These are phyloP conservation scores for Zoanthus gigantus DNA, from an alignment of 92 coral and sea anemone species.

Conservation along the genomic window DNA sequence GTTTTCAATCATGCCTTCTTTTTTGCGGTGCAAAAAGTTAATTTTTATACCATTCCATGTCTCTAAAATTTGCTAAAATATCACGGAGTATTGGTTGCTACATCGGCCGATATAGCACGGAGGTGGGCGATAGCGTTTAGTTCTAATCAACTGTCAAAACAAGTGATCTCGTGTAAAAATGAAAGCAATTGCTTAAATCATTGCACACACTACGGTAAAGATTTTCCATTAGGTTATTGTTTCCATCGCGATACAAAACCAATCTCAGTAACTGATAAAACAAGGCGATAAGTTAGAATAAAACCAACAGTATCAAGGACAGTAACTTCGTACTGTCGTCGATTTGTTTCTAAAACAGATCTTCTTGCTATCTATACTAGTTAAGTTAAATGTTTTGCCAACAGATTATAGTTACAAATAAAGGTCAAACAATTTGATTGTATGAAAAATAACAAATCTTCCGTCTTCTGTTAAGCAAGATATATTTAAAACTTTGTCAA, in stretches of 20 bases:
- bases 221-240: background rate
- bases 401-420: background rate
- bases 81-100: too few relatives aligned
- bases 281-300: slow-evolving; percentile 17
- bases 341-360: background rate
- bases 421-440: background rate
- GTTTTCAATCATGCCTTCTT: background rate
- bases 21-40: background rate
- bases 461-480: background rate
- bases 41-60: background rate
- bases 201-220: too few relatives aligned
- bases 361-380: background rate
- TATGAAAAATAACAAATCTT: background rate
- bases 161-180: background rate
- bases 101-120: too few relatives aligned
- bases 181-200: too few relatives aligned
- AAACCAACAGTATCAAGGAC: background rate
- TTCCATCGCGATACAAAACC: background rate
- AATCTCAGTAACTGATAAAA: too few relatives aligned
- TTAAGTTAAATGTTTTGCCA: background rate
- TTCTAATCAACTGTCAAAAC: background rate
- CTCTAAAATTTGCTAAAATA: background rate
- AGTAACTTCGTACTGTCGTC: background rate
- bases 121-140: background rate
- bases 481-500: background rate